These are phyloP conservation scores for Drosophila ananassae DNA, from an alignment of 1,140 invertebrate species.

Conservation along the genomic window DNA sequence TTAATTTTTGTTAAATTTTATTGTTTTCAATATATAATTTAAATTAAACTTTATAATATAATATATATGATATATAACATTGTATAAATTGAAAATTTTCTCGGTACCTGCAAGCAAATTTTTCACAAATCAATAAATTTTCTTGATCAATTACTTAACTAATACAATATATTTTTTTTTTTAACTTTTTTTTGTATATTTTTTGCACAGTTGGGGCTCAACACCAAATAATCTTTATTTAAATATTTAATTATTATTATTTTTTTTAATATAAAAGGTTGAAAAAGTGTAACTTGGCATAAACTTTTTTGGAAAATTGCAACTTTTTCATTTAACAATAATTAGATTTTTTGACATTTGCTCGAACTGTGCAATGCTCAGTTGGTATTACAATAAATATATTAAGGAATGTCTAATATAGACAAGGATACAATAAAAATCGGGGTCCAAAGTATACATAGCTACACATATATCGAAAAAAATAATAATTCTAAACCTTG, in stretches of 20 bases:
- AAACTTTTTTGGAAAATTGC: constrained; percentile 37
- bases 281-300: constrained; percentile 42
- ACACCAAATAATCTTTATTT: constrained; percentile 11
- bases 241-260: constrained; percentile 1
- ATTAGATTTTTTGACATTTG: constrained; percentile 33
- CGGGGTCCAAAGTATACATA: constrained; percentile 68
- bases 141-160: constrained; percentile 46
- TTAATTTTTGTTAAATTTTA: constrained; percentile 36
- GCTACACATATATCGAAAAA: constrained; percentile 47
- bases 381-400: constrained; percentile 54
- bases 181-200: constrained; percentile 25
- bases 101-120: constrained; percentile 69
- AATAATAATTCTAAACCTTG: constrained; percentile 41
- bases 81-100: constrained; percentile 72
- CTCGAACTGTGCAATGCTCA: constrained; percentile 45
- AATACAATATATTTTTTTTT: constrained; percentile 29
- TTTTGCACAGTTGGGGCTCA: constrained; percentile 54
- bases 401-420: constrained; percentile 71
- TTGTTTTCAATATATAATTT: constrained; percentile 42
- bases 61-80: constrained; percentile 71
- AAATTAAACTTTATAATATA: constrained; percentile 70
- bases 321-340: constrained; percentile 32
- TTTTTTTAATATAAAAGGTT: constrained; percentile 28
- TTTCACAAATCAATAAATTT: constrained; percentile 47
- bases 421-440: constrained; percentile 75